These are phyloP conservation scores for Zaprionus taronus DNA, from an alignment of 1,140 invertebrate genomes.

Conservation along the genomic window DNA sequence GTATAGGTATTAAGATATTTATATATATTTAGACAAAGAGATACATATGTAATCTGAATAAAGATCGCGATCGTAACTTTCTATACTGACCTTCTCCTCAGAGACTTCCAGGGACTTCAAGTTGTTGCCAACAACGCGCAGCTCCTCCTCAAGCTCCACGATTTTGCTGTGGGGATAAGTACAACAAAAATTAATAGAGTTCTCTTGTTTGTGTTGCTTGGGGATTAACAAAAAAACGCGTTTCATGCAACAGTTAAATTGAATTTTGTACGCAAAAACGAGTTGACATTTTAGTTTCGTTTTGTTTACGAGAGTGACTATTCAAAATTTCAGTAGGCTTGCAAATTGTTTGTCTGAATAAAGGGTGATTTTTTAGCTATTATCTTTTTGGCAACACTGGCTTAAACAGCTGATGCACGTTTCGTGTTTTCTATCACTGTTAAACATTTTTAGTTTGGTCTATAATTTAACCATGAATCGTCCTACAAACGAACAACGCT, in stretches of 20 bases:
- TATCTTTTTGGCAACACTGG: too few species aligned
- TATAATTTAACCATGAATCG: too few species aligned
- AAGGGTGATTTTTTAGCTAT: too few species aligned
- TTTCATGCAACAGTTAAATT: conserved; percentile 35
- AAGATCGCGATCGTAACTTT: conserved; percentile 30
- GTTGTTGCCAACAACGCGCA: conserved; percentile 99
- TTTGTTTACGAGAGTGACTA: conserved; percentile 17
- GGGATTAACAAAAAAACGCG: conserved; percentile 39
- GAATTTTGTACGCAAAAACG: conserved; percentile 27
- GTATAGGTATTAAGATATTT: conserved; percentile 27
- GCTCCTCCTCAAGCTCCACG: conserved; percentile 99
- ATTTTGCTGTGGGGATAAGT: conserved; percentile 94
- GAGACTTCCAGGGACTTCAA: conserved; percentile 99
- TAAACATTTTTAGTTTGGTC: too few species aligned
- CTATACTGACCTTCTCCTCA: conserved; percentile 97
- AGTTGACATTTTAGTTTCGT: conserved; percentile 60
- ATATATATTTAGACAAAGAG: conserved; percentile 7
- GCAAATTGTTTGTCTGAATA: conserved; percentile 27
- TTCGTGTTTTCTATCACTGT: too few species aligned
- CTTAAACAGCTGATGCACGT: too few species aligned
- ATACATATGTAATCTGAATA: neutral
- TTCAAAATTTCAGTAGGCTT: conserved; percentile 32
- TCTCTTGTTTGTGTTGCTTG: conserved; percentile 37
- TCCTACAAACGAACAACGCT: too few species aligned
- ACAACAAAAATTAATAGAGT: conserved; percentile 30